phyloP scores from a whole-genome alignment of 2,797 vertebrate genomes.

The Coreius guichenoti region DNA sequence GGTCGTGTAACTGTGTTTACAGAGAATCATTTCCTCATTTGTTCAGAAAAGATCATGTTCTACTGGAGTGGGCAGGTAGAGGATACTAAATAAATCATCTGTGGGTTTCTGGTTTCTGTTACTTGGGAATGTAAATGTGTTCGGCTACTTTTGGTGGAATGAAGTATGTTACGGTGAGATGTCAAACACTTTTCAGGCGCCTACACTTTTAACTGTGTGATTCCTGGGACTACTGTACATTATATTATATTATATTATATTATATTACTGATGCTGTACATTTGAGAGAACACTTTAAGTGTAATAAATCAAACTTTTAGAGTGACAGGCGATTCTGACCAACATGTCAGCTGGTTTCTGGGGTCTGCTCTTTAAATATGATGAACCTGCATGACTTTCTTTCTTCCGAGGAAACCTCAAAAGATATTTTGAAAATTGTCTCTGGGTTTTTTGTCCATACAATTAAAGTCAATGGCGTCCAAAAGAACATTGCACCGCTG shows the following conservation, averaged over 20 bases:
- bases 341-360: background rate
- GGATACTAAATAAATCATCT: conserved; percentile 55
- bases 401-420: background rate
- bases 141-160: conserved; percentile 2
- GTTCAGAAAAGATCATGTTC: conserved; percentile 43
- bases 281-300: background rate
- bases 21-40: conserved; percentile 42
- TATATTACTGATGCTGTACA: background rate
- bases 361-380: background rate
- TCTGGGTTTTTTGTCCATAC: background rate
- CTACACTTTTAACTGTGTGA: background rate
- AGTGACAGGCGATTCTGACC: background rate
- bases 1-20: conserved; percentile 69
- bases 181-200: background rate
- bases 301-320: background rate
- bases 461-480: background rate
- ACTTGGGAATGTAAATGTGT: conserved; percentile 24
- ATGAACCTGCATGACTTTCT: background rate
- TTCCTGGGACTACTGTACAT: background rate
- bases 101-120: conserved; percentile 45
- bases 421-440: background rate
- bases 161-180: conserved; percentile 2
- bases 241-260: background rate
- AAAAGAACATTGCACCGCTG: background rate
- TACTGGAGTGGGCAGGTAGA: conserved; percentile 46